Conservation (phyloP, 2,113 vertebrate species). For the Aptenodytes patagonicus region DNA sequence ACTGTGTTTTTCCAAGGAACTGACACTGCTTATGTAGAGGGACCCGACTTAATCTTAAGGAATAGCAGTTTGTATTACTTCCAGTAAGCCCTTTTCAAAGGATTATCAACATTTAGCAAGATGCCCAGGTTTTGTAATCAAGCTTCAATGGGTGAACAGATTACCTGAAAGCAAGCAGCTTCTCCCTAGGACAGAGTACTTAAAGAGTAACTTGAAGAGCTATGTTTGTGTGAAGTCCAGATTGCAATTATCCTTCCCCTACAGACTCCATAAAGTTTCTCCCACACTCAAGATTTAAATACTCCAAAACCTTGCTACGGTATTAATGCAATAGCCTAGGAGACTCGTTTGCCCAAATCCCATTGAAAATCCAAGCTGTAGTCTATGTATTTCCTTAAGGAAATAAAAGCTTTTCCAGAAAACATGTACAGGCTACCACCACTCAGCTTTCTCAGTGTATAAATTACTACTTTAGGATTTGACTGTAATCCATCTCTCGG, state of each 20-base stretch:
- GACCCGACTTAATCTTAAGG: background rate
- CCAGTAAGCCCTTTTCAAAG: conserved; percentile 47
- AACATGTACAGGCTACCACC: background rate
- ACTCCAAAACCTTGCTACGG: background rate
- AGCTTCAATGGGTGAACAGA: background rate
- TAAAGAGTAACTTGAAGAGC: background rate
- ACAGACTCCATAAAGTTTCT: background rate
- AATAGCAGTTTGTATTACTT: conserved; percentile 43
- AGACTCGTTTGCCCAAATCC: background rate
- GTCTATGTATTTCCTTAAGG: background rate
- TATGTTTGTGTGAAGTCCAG: background rate
- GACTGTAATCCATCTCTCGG: background rate
- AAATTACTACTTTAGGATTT: background rate
- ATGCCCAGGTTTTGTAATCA: conserved; percentile 22
- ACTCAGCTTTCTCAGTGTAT: background rate
- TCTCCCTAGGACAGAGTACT: background rate
- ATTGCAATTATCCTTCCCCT: background rate
- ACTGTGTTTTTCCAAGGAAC: background rate
- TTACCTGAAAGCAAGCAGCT: conserved; percentile 5
- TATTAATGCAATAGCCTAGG: background rate
- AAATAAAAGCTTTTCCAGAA: background rate
- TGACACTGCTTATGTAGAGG: background rate
- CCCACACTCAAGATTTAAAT: background rate
- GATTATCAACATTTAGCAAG: conserved; percentile 50
- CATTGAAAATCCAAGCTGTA: background rate